Evolutionary conservation across 2,797 vertebrate species (phyloP).

Genomic region (Darevskia nairensis): DNA sequence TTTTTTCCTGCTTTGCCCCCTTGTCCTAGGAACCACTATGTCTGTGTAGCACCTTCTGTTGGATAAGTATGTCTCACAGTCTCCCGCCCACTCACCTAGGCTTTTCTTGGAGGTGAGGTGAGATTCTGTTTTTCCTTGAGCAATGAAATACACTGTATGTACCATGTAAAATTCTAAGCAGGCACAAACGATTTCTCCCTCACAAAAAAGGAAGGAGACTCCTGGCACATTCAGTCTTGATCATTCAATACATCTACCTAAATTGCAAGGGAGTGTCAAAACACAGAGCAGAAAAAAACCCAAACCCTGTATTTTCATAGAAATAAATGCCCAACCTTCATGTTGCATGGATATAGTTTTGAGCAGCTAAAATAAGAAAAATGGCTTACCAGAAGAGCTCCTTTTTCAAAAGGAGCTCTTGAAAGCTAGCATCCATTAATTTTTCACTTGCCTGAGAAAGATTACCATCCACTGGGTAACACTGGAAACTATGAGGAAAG

Average conservation of each 20-base stretch:
- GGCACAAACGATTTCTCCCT: too few relatives aligned
- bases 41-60: background rate
- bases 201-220: too few relatives aligned
- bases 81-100: too few relatives aligned
- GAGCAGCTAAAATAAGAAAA: conserved; percentile 40
- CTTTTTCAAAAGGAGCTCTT: conserved; percentile 58
- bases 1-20: background rate
- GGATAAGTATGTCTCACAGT: background rate
- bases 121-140: background rate
- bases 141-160: too few relatives aligned
- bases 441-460: conserved; percentile 63
- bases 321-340: conserved; percentile 26
- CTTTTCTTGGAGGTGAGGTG: too few relatives aligned
- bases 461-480: conserved; percentile 65
- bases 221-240: too few relatives aligned
- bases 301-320: conserved; percentile 5
- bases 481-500: conserved; percentile 71
- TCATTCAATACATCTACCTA: background rate
- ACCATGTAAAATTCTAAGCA: too few relatives aligned
- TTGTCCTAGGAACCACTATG: background rate
- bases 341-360: conserved; percentile 34
- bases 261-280: background rate
- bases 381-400: conserved; percentile 47
- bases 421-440: conserved; percentile 61
- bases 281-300: background rate